Conservation (phyloP, 35 echinoderm and acorn worm genomes). For the Lytechinus variegatus region DNA sequence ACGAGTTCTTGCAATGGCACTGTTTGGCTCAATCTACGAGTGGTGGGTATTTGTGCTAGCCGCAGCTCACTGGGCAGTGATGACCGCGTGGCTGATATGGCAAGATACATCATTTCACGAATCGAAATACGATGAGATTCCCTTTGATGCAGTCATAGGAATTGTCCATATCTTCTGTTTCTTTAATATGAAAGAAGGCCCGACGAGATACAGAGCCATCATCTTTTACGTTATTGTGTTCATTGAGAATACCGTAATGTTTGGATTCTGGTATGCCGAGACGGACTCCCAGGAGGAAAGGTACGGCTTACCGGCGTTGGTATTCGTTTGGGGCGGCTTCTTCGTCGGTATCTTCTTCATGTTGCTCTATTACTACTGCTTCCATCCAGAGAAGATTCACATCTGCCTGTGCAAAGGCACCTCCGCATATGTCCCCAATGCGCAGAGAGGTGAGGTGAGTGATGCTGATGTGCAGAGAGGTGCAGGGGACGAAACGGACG, state of each 20-base stretch:
- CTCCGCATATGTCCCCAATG: not conserved
- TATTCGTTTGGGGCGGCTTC: conserved; percentile 94
- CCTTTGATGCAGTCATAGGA: conserved; percentile 92
- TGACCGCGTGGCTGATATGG: conserved; percentile 82
- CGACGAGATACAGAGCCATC: conserved; percentile 65
- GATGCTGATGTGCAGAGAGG: too few relatives aligned
- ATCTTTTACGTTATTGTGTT: conserved; percentile 78
- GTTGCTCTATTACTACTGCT: conserved; percentile 73
- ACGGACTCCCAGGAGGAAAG: conserved; percentile 40
- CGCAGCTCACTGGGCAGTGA: conserved; percentile 77
- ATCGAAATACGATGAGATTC: conserved; percentile 72
- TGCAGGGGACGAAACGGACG: not conserved
- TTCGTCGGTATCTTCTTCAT: conserved; percentile 83
- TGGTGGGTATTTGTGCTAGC: conserved; percentile 82
- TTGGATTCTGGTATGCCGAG: conserved; percentile 84
- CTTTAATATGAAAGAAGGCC: conserved; percentile 97
- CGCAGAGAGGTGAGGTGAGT: too few relatives aligned
- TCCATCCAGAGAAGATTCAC: conserved; percentile 67
- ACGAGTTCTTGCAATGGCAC: conserved; percentile 76
- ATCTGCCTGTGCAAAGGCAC: not conserved
- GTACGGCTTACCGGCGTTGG: conserved; percentile 73
- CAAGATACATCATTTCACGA: conserved; percentile 82
- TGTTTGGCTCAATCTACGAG: conserved; percentile 78
- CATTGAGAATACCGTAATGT: conserved; percentile 85
- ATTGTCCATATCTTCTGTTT: conserved; percentile 94